These are phyloP conservation scores for Zoanthus sansibaricus DNA, from an alignment of 92 coral and sea anemone species.

Conservation along the genomic window DNA sequence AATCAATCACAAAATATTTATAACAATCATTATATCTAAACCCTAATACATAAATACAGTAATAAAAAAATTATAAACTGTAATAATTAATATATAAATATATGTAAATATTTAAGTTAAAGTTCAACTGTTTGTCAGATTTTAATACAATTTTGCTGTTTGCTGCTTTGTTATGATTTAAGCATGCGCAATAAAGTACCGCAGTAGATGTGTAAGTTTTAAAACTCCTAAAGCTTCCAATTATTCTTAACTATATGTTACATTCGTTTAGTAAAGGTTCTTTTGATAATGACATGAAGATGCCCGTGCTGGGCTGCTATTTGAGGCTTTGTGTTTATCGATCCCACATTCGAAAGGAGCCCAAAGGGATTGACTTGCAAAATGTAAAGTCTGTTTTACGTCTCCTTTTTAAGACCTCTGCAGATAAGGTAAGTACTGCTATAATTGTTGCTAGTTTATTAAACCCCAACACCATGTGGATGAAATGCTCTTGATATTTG, in stretches of 20 bases:
- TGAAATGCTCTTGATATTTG: constrained; percentile 60
- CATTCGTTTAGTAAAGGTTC: constrained; percentile 20
- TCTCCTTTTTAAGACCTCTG: constrained; percentile 3
- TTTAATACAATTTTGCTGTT: neutral
- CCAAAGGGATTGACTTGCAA: constrained; percentile 10
- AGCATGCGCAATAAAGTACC: constrained; percentile 2
- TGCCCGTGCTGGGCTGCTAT: constrained; percentile 20
- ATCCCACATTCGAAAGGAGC: constrained; percentile 35
- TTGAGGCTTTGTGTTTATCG: constrained; percentile 28
- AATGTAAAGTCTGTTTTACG: neutral
- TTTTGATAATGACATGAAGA: constrained; percentile 1
- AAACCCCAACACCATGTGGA: constrained; percentile 50
- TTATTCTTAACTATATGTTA: neutral
- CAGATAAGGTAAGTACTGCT: constrained; percentile 22
- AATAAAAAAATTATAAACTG: too few species aligned
- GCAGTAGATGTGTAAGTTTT: constrained; percentile 7
- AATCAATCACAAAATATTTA: too few species aligned
- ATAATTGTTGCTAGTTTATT: constrained; percentile 33
- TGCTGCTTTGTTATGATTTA: constrained; percentile 18
- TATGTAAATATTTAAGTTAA: neutral
- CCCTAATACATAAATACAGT: neutral
- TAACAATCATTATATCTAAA: too few species aligned
- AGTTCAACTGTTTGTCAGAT: neutral
- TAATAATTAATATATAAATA: too few species aligned
- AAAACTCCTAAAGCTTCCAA: neutral